Evolutionary conservation across 2,888 invertebrate genomes (phyloP).

Genomic region (Drosophila putrida): DNA sequence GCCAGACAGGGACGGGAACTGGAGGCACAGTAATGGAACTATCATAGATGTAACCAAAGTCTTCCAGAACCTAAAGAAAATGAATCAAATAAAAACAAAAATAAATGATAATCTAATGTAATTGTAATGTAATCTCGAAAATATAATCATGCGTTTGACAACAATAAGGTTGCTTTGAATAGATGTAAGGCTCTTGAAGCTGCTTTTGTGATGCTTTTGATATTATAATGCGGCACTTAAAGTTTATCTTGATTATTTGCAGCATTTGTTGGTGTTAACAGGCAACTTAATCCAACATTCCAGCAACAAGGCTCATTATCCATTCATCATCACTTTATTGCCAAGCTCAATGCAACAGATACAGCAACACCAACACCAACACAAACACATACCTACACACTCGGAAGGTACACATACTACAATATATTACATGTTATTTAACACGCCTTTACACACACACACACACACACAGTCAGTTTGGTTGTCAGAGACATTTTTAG

Average conservation of each 20-base stretch:
- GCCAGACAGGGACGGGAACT: constrained; percentile 93
- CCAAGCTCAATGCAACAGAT: constrained; percentile 23
- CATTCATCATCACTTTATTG: constrained; percentile 46
- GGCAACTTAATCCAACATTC: constrained; percentile 27
- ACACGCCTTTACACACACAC: constrained; percentile 21
- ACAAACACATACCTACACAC: background rate
- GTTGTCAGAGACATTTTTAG: constrained; percentile 40
- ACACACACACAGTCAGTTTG: constrained; percentile 5
- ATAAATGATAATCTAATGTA: background rate
- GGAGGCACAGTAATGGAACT: constrained; percentile 96
- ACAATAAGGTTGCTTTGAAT: constrained; percentile 4
- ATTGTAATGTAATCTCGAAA: constrained; percentile 1
- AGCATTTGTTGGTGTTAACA: constrained; percentile 25
- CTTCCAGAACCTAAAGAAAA: constrained; percentile 91
- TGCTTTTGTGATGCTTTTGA: background rate
- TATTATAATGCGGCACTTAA: constrained; percentile 13
- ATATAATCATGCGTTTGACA: background rate
- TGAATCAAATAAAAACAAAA: background rate
- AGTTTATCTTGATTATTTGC: constrained; percentile 40
- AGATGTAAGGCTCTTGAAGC: background rate
- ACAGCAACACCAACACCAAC: constrained; percentile 3
- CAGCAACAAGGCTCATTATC: constrained; percentile 34
- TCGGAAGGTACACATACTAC: background rate
- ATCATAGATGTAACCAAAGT: constrained; percentile 96
- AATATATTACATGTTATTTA: constrained; percentile 24